Conservation (phyloP, 2,113 vertebrate species). For the Hippopotamus amphibius region DNA sequence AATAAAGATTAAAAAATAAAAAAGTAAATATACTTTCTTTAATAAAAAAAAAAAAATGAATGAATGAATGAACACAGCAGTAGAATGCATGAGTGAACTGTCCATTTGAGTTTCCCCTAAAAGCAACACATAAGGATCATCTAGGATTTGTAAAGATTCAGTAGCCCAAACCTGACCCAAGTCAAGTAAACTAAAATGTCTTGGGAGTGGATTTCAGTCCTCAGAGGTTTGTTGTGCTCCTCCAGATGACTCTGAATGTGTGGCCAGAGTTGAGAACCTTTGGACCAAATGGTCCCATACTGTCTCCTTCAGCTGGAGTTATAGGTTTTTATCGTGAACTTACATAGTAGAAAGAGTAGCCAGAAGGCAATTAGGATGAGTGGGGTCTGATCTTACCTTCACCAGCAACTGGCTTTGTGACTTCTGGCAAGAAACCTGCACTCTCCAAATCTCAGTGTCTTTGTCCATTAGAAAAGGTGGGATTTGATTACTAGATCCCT, state of each 20-base stretch:
- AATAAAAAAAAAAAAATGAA: not conserved
- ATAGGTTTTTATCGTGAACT: not conserved
- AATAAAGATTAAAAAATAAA: too few species aligned
- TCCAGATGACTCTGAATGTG: not conserved
- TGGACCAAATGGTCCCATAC: too few species aligned
- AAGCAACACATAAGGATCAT: not conserved
- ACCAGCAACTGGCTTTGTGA: not conserved
- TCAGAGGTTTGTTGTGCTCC: rapidly evolving
- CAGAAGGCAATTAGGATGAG: not conserved
- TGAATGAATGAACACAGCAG: not conserved
- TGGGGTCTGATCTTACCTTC: not conserved
- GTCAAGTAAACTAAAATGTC: not conserved
- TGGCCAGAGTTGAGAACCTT: not conserved
- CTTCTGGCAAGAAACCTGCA: not conserved
- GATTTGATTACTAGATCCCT: not conserved
- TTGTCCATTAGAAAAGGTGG: not conserved
- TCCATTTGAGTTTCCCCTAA: not conserved
- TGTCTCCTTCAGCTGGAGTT: too few species aligned
- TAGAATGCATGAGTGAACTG: not conserved
- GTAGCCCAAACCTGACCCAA: not conserved
- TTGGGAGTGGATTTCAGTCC: too few species aligned
- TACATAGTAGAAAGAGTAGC: not conserved
- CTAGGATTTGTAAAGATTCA: not conserved
- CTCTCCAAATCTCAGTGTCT: not conserved
- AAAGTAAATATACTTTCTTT: too few species aligned